phyloP scores from a whole-genome alignment of 2,797 vertebrate species.

The Ctenochaetus hawaiiensis region DNA sequence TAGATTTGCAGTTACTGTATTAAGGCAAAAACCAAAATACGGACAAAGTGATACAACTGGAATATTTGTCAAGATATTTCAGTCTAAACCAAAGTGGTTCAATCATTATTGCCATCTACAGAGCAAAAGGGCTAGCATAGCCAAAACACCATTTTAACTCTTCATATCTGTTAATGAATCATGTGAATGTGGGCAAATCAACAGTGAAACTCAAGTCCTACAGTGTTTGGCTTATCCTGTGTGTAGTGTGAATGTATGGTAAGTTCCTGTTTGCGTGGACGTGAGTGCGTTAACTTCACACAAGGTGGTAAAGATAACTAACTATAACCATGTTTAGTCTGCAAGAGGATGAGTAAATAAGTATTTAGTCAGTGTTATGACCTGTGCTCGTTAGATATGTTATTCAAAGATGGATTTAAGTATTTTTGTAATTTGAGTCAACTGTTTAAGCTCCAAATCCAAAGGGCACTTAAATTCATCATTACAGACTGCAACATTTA shows the following conservation, averaged over 20 bases:
- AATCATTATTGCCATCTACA: neutral
- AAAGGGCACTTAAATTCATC: neutral
- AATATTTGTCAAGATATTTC: neutral
- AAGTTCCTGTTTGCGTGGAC: slow-evolving; percentile 2
- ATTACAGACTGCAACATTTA: slow-evolving; percentile 10
- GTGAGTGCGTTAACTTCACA: neutral
- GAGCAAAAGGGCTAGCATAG: too few species aligned
- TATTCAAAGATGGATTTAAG: neutral
- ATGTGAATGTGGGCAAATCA: neutral
- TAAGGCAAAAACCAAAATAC: neutral
- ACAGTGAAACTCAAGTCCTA: neutral
- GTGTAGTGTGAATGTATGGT: neutral
- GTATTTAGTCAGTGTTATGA: neutral
- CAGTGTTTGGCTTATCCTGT: neutral
- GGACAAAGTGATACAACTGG: neutral
- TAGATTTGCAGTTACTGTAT: neutral
- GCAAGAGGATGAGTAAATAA: neutral
- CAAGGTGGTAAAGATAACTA: neutral
- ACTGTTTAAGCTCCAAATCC: neutral
- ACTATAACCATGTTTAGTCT: slow-evolving; percentile 48
- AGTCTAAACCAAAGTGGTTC: neutral
- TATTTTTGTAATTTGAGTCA: slow-evolving; percentile 1
- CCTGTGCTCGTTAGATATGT: neutral
- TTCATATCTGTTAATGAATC: neutral
- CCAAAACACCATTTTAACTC: neutral